phyloP scores from a whole-genome alignment of 2,797 vertebrate genomes.

The Pipistrellus pygmaeus region DNA sequence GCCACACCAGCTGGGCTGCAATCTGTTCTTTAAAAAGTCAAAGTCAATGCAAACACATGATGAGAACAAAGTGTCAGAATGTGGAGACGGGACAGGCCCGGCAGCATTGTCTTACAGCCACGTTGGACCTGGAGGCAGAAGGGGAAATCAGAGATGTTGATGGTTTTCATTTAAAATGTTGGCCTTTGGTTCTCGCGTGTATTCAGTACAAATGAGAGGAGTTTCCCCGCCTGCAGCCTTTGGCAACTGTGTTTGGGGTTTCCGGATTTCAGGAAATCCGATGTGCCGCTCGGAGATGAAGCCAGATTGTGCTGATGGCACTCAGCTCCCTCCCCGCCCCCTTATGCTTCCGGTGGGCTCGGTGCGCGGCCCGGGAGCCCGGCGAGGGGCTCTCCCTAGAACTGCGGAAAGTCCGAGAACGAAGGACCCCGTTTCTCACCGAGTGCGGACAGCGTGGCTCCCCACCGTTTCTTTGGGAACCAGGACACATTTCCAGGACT shows the following conservation, averaged over 20 bases:
- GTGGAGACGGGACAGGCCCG: background rate
- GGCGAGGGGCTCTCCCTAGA: background rate
- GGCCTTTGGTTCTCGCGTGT: background rate
- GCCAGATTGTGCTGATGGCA: background rate
- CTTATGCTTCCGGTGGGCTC: background rate
- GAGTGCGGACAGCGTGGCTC: background rate
- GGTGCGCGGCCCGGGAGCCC: background rate
- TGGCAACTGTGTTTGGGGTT: background rate
- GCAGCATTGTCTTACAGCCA: background rate
- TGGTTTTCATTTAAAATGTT: background rate
- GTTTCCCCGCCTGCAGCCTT: background rate
- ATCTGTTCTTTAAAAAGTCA: background rate
- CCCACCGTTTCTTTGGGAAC: background rate
- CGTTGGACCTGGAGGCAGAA: background rate
- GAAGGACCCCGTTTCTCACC: background rate
- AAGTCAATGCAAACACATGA: background rate
- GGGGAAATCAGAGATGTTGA: background rate
- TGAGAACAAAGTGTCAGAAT: background rate
- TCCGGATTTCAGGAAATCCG: constrained; percentile 1
- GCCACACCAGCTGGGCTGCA: too few species aligned
- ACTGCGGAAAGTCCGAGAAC: background rate
- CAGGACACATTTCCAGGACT: background rate
- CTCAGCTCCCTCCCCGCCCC: background rate
- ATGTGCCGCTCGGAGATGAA: background rate
- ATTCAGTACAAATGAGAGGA: background rate